Conservation (phyloP, 1,140 invertebrate genomes). For the Zaprionus inermis region DNA sequence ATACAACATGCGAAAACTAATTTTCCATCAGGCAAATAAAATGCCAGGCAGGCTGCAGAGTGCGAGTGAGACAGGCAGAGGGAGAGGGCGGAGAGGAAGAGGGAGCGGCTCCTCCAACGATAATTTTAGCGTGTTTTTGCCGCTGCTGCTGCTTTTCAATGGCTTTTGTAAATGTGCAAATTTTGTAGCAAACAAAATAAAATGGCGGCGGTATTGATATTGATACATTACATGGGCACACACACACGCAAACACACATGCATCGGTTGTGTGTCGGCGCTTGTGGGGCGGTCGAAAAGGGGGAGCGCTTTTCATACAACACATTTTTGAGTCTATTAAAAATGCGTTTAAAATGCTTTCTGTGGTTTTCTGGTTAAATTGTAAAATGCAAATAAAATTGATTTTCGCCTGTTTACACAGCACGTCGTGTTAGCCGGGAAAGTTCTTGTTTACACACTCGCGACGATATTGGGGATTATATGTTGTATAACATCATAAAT, state of each 20-base stretch:
- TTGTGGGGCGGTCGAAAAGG: background rate
- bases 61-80: conserved; percentile 4
- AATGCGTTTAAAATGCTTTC: conserved; percentile 84
- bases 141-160: conserved; percentile 40
- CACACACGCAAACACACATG: conserved; percentile 4
- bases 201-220: conserved; percentile 62
- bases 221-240: conserved; percentile 47
- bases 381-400: conserved; percentile 83
- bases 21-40: conserved; percentile 76
- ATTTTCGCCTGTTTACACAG: conserved; percentile 62
- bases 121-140: conserved; percentile 68
- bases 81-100: no score
- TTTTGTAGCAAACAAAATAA: conserved; percentile 81
- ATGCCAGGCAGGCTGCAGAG: conserved; percentile 36
- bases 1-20: conserved; percentile 73
- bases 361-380: conserved; percentile 84
- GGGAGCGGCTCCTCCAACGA: conserved; percentile 43
- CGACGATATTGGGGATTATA: background rate
- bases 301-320: conserved; percentile 66
- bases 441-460: background rate
- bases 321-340: conserved; percentile 84
- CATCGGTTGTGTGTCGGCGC: background rate
- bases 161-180: conserved; percentile 77
- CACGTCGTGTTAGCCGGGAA: background rate
- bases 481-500: background rate